These are phyloP conservation scores for Pomacea canaliculata DNA, from an alignment of 2,888 invertebrate genomes.

Conservation along the genomic window DNA sequence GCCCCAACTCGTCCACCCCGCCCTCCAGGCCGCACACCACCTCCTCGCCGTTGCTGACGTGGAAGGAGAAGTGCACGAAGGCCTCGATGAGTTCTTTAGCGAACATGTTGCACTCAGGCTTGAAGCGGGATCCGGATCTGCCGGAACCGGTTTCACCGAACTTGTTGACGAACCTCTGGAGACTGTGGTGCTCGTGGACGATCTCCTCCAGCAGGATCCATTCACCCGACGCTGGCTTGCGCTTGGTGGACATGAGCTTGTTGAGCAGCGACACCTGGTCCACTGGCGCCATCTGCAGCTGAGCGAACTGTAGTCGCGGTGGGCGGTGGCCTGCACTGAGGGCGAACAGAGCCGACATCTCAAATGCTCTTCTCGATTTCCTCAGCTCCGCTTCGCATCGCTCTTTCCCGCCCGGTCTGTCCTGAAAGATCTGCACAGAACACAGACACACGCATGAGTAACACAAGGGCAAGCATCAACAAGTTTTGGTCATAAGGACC, in stretches of 20 bases:
- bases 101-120: neutral
- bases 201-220: slow-evolving; percentile 36
- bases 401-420: slow-evolving; percentile 23
- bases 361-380: slow-evolving; percentile 28
- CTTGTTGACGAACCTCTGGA: slow-evolving; percentile 21
- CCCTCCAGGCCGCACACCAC: slow-evolving; percentile 37
- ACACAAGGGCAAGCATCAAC: no score
- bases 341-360: slow-evolving; percentile 28
- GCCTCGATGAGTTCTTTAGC: slow-evolving; percentile 26
- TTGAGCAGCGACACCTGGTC: slow-evolving; percentile 37
- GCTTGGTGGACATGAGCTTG: slow-evolving; percentile 24
- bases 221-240: slow-evolving; percentile 29
- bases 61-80: slow-evolving; percentile 37
- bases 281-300: slow-evolving; percentile 34
- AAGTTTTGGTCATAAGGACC: no score
- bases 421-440: slow-evolving; percentile 20
- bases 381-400: slow-evolving; percentile 33
- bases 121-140: neutral
- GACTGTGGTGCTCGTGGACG: slow-evolving; percentile 20
- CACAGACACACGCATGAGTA: neutral
- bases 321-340: slow-evolving; percentile 8
- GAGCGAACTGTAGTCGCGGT: slow-evolving; percentile 22
- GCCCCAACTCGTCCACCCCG: slow-evolving; percentile 25
- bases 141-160: slow-evolving; percentile 6
- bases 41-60: slow-evolving; percentile 30